Conservation (phyloP, 2,113 vertebrate genomes). For the Gymnarchus niloticus region DNA sequence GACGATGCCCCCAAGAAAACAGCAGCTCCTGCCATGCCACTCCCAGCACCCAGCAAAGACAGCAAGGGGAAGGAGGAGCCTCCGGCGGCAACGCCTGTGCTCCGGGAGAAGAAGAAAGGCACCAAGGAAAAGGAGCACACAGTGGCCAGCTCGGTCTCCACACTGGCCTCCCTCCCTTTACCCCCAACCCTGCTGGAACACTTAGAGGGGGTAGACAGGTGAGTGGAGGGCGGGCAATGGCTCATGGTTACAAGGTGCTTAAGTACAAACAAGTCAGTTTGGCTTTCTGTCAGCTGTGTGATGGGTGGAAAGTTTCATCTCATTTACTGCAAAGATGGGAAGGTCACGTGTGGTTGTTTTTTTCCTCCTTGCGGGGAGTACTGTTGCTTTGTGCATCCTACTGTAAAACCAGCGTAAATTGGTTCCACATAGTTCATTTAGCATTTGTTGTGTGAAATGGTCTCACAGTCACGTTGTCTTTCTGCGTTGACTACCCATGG, state of each 20-base stretch:
- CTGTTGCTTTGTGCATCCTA: no score
- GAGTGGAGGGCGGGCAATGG: slow-evolving; percentile 31
- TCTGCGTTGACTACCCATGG: no score
- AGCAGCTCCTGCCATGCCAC: slow-evolving; percentile 43
- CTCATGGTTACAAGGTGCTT: not conserved
- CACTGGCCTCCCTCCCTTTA: slow-evolving; percentile 69
- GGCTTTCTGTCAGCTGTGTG: not conserved
- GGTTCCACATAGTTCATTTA: not conserved
- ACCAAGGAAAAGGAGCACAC: slow-evolving; percentile 79
- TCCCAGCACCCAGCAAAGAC: slow-evolving; percentile 58
- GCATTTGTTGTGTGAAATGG: no score
- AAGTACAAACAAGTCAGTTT: not conserved
- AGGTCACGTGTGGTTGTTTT: not conserved
- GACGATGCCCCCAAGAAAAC: slow-evolving; percentile 49
- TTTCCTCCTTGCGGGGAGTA: not conserved
- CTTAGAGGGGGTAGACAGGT: slow-evolving; percentile 75
- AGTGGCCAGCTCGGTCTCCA: slow-evolving; percentile 54
- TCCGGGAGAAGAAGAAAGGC: slow-evolving; percentile 78
- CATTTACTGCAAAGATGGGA: not conserved
- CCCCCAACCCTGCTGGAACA: slow-evolving; percentile 74
- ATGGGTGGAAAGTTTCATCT: not conserved
- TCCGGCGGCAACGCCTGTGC: slow-evolving; percentile 53
- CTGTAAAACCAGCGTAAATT: no score
- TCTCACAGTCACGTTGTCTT: no score
- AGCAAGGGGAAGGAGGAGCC: slow-evolving; percentile 73